Evolutionary conservation across 2,888 invertebrate species (phyloP).

Genomic region (Atrina japonica): DNA sequence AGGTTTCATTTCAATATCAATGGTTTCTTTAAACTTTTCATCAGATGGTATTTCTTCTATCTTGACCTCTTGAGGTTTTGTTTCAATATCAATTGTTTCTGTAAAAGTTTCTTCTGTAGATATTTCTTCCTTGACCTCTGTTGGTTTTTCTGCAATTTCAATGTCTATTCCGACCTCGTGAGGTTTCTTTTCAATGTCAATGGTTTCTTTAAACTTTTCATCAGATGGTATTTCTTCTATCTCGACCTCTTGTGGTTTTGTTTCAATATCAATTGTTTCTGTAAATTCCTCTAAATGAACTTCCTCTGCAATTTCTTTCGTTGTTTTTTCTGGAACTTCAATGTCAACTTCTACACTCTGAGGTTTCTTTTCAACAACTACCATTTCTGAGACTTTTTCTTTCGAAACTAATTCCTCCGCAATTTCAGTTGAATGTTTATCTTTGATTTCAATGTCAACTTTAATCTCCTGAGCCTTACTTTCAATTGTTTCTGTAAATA

Average conservation of each 20-base stretch:
- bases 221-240: conserved; percentile 1
- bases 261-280: conserved; percentile 14
- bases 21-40: not conserved
- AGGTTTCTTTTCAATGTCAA: conserved; percentile 5
- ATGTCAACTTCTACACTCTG: not conserved
- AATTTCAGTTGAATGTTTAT: conserved; percentile 20
- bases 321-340: conserved; percentile 5
- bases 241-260: conserved; percentile 15
- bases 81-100: conserved; percentile 14
- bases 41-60: conserved; percentile 1
- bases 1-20: conserved; percentile 6
- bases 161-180: too few species aligned
- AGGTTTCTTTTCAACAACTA: conserved; percentile 27
- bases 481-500: not conserved
- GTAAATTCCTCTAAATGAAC: conserved; percentile 8
- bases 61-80: conserved; percentile 16
- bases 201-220: not conserved
- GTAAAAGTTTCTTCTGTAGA: conserved; percentile 9
- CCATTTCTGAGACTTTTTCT: conserved; percentile 13
- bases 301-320: not conserved
- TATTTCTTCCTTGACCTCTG: conserved; percentile 8
- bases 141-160: conserved; percentile 8
- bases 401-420: not conserved
- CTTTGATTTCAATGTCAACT: conserved; percentile 28
- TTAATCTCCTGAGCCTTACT: conserved; percentile 16